Percentiles rank a stretch among this genome's conserved stretches.
Conservation (phyloP, 2,113 vertebrate species). For the Hassar affinis region DNA sequence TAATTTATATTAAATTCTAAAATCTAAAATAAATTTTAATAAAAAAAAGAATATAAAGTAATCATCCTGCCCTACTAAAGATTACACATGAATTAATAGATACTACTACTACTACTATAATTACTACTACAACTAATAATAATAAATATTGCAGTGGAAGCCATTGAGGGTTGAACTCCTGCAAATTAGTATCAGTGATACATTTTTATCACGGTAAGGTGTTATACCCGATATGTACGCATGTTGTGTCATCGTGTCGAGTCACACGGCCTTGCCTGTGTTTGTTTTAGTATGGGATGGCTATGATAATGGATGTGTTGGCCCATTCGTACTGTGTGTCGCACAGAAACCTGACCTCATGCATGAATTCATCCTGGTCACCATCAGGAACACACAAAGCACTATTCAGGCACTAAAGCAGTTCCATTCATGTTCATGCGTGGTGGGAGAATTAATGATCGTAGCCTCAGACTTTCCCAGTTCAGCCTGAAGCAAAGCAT, state of each 20-base stretch:
- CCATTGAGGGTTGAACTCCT: not conserved
- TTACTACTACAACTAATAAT: no score
- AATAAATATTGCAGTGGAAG: no score
- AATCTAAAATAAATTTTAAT: no score
- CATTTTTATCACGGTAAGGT: not conserved
- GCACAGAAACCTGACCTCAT: conserved; percentile 68
- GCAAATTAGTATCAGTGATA: not conserved
- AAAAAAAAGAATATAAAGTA: not conserved
- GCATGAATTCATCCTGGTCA: conserved; percentile 68
- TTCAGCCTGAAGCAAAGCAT: conserved; percentile 65
- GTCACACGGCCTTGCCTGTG: conserved; percentile 22
- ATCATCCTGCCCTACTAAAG: not conserved
- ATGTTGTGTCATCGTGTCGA: conserved; percentile 11
- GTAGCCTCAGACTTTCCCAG: conserved; percentile 70
- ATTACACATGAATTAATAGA: not conserved
- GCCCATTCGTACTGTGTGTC: conserved; percentile 57
- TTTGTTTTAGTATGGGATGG: conserved; percentile 39
- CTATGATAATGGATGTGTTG: conserved; percentile 28
- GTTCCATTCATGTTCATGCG: conserved; percentile 70
- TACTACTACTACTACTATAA: no score
- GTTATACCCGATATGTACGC: not conserved
- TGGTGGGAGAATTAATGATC: conserved; percentile 71
- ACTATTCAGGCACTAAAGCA: conserved; percentile 70
- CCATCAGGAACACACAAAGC: conserved; percentile 69
- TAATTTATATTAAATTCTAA: no score